Evolutionary conservation across 2,888 invertebrate genomes (phyloP), one percentile per base, ranked within the genome.

Genomic region (Dryadula phaetusa): DNA sequence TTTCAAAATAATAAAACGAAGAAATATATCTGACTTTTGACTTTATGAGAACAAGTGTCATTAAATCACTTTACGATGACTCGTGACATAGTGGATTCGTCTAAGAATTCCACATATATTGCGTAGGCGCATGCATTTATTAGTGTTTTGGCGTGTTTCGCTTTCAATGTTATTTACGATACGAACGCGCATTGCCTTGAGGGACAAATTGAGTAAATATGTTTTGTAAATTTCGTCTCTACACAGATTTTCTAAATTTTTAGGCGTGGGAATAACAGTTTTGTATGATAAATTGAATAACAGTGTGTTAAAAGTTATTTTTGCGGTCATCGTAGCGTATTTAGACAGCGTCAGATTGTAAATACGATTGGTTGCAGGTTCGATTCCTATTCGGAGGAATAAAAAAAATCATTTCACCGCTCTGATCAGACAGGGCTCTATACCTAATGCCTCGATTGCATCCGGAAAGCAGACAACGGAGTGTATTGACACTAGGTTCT

Each of bases 131-230:
- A 46, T 60, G 37, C 32, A 56, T 64, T 64, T 37, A 64, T 64
- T 46, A 34, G 46, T 37, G 16, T 64, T 56, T 62, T 56, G 62
- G 40, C 53, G 32, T 14, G 54, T 62, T 67, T 67, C 46, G 56
- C 56, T 62, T 62, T 67, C 62, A 16, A 37, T 56, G 18, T 54
- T 25, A 32, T 62, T 66, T 56, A 54, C 54, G 40, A 52, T 20
- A 18, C 42, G 20, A 18, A 52, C 37, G 2, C 52, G 52, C 7
- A 22, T 16, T 44, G 60, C 60, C 60, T 60, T 37, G 22, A 56
- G 28, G 18, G 28, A 46, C 73, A 81, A 80, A 82, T 77, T 79
- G 76, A 20, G 42, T 18, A 12, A 44, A 12, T 60, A 44, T 60
- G 32, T 18, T 18, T n/a, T n/a, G n/a, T 10, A 42, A 12, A 42